Conservation (phyloP, 2,113 vertebrate genomes). For the Alaudala cheleensis region DNA sequence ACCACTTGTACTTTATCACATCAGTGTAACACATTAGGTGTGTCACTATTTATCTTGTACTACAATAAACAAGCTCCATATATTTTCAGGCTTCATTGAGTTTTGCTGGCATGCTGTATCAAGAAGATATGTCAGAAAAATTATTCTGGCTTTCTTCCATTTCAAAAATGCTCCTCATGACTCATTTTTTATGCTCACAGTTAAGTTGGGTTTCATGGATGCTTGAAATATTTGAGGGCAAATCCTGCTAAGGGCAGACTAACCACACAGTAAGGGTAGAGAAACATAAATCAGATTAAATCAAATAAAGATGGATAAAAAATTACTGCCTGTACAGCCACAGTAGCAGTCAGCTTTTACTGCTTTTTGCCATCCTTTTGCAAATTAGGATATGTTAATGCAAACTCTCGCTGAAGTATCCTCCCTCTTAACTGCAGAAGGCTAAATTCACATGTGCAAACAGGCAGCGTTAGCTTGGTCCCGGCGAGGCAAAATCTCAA, state of each 20-base stretch:
- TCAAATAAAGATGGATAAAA: neutral
- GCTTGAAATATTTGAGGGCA: neutral
- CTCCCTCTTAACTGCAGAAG: neutral
- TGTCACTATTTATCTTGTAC: neutral
- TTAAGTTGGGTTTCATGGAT: neutral
- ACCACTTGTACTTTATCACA: neutral
- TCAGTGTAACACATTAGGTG: neutral
- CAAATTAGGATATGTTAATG: neutral
- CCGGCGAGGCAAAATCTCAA: neutral
- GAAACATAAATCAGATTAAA: neutral
- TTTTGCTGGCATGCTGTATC: neutral
- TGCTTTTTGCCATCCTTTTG: neutral
- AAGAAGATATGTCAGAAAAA: neutral
- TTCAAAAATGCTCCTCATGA: neutral
- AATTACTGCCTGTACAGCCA: neutral
- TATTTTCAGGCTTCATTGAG: conserved; percentile 16
- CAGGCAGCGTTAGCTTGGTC: neutral
- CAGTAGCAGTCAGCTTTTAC: neutral
- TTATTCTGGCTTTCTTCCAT: neutral
- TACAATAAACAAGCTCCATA: neutral
- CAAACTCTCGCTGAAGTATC: neutral
- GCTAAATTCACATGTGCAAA: fast-evolving
- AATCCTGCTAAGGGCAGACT: neutral
- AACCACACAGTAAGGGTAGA: neutral
- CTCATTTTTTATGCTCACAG: neutral